Evolutionary conservation across 2,113 vertebrate species (phyloP), one percentile per base, ranked within the genome.

Genomic region (Pseudorhombus dupliciocellatus): DNA sequence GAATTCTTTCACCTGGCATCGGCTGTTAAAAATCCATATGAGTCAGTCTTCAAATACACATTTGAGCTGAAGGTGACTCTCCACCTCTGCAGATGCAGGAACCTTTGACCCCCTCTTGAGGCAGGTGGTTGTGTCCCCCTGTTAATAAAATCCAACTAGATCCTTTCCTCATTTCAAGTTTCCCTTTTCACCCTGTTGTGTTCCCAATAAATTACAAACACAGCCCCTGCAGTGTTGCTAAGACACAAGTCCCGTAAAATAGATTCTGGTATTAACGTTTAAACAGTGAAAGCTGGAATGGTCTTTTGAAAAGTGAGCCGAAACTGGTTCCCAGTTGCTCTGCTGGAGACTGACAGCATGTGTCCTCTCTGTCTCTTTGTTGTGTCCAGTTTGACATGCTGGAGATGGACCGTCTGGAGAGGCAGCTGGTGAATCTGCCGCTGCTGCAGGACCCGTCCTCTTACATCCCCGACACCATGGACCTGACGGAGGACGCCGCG

Each of bases 321-420:
- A 51, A 25, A 31, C 56, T 63, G 48, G 21, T n/a, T n/a, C n/a
- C n/a, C 26, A 67, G 20, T 12, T 40, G 12, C 16, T 15, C 5
- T 52, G 22, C 8, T 59, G 9, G 48, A 42, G 10, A 64, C 18
- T n/a, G 34, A 62, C 16, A 2, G 1, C 11, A 10, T 28, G 30
- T n/a, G 0, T 55, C 10, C 12, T 22, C 31, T 73, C 11, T 24
- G 0, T 66, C 7, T 75, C 37, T 65, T 15, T 64, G 18, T 21
- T 57, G 62, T 58, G 5, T 75, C 6, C 75, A 99, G 98, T 99
- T 99, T 80, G 97, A 98, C 91, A 95, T 99, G 94, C 73, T 99
- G 73, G 98, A 99, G 84, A 99, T 99, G 97, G 98, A 99, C 74
- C 95, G 97, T 20, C 88, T 99, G 83, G 97, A 99, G 82, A 92